Evolutionary conservation across 2,888 invertebrate genomes (phyloP).

Genomic region (Strigamia crassipes): DNA sequence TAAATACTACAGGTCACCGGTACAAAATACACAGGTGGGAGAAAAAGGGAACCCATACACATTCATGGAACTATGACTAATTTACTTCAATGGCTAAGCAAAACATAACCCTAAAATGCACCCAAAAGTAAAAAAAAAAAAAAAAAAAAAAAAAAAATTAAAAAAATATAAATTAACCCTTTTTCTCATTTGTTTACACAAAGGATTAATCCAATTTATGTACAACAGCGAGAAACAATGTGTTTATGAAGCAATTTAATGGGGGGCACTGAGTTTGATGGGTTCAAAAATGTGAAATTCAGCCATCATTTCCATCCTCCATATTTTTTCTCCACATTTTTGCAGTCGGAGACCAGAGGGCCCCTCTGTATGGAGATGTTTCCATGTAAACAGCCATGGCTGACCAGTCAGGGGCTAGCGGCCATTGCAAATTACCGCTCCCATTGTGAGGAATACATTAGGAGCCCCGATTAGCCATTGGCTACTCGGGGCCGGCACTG

Average conservation of each 20-base stretch:
- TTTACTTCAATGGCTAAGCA: not conserved
- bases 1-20: constrained; percentile 27
- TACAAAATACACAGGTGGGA: constrained; percentile 25
- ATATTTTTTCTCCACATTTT: not conserved
- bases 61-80: too few relatives aligned
- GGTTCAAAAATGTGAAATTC: not conserved
- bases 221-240: not conserved
- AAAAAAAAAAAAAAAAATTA: not conserved
- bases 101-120: not conserved
- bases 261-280: too few relatives aligned
- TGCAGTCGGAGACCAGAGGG: constrained; percentile 20
- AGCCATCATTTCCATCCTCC: not conserved
- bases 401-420: constrained; percentile 42
- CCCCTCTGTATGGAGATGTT: constrained; percentile 35
- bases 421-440: constrained; percentile 42
- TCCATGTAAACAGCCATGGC: constrained; percentile 30
- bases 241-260: not conserved
- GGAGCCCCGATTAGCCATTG: constrained; percentile 42
- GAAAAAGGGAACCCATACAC: not conserved
- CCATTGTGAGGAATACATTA: constrained; percentile 42
- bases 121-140: not conserved
- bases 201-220: not conserved
- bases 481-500: constrained; percentile 24
- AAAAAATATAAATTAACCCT: not conserved
- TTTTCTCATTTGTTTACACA: constrained; percentile 10